Base-by-base conservation (phyloP, 1,140 invertebrate species). In the Drosophila elegans region DNA sequence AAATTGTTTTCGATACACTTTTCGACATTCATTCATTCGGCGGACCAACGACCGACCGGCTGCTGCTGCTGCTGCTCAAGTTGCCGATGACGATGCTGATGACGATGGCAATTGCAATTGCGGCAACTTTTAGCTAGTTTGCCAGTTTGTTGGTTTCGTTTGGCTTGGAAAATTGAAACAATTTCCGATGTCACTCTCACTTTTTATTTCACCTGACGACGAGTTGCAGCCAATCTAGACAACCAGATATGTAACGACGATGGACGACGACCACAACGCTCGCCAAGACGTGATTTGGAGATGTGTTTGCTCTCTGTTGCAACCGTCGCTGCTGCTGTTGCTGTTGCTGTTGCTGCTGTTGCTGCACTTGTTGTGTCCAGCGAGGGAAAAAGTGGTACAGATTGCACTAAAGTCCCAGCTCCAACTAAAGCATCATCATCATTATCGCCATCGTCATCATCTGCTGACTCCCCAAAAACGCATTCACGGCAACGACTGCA, bases 131-230 rank as follows among this genome's bases (percentile, higher is more conserved):
- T 74, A 71, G 81, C 75, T 71, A 69, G 68, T 56, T 38, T 78
- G 78, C 57, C 75, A 66, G 61, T 76, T 78, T 73, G 76, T 80
- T 86, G 77, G 69, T 74, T 89, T 89, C 84, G 84, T 90, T 90
- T 90, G 79, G 84, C 84, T 90, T 90, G 79, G 82, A 85, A 91
- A 91, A 91, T 85, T 89, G 89, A 91, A 91, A 91, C 89, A 91
- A 91, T 91, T 91, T 91, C 89, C 89, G 89, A 91, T 91, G 90
- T 91, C 89, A 91, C 89, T 91, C 89, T 91, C 89, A 91, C 89
- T 91, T 91, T 91, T 91, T 89, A 83, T 83, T 85, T 77, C 80
- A 68, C 84, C 82, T 63, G 76, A 78, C 75, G 73, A 53, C 68
- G 52, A 56, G 27, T 16, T n/a, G 42, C 49, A 51, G 74, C 84